Evolutionary conservation across 2,888 invertebrate species (phyloP).

Genomic region (Acronicta psi): DNA sequence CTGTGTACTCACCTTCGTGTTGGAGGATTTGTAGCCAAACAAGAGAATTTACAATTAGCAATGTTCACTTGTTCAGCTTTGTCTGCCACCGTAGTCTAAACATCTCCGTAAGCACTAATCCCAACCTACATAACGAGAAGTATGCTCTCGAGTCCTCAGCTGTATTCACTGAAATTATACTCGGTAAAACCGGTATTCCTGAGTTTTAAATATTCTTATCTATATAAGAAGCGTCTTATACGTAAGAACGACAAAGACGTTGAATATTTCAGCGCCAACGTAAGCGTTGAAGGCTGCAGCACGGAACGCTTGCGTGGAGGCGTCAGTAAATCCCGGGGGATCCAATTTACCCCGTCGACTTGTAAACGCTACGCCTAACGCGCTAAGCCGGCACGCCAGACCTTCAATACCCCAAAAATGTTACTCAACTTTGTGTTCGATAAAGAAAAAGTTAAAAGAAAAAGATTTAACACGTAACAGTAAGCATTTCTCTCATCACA

Average conservation of each 20-base stretch:
- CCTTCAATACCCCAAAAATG: slow-evolving; percentile 72
- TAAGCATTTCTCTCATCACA: slow-evolving; percentile 55
- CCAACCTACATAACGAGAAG: slow-evolving; percentile 20
- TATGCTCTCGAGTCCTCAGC: slow-evolving; percentile 16
- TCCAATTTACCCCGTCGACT: slow-evolving; percentile 81
- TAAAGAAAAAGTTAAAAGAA: slow-evolving; percentile 67
- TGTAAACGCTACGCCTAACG: slow-evolving; percentile 74
- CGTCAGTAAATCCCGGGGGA: slow-evolving; percentile 80
- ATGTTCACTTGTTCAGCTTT: slow-evolving; percentile 31
- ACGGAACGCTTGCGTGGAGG: slow-evolving; percentile 71
- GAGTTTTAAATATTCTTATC: slow-evolving; percentile 51
- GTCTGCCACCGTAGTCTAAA: slow-evolving; percentile 28
- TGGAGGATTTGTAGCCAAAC: slow-evolving; percentile 39
- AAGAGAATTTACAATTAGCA: slow-evolving; percentile 49
- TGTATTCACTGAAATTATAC: slow-evolving; percentile 28
- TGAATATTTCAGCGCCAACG: slow-evolving; percentile 78
- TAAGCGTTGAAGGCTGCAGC: slow-evolving; percentile 66
- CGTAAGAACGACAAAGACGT: slow-evolving; percentile 69
- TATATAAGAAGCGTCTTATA: slow-evolving; percentile 56
- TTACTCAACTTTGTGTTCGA: slow-evolving; percentile 69
- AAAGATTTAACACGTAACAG: slow-evolving; percentile 61
- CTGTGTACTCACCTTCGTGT: slow-evolving; percentile 18
- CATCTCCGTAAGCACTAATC: slow-evolving; percentile 23
- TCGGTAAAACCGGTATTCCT: slow-evolving; percentile 28
- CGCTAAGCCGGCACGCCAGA: slow-evolving; percentile 71